A percentile compares a stretch with the other conserved stretches of the same genome.
Conservation (phyloP, 53 echinoderm and acorn worm genomes). For the Mesocentrotus franciscanus region DNA sequence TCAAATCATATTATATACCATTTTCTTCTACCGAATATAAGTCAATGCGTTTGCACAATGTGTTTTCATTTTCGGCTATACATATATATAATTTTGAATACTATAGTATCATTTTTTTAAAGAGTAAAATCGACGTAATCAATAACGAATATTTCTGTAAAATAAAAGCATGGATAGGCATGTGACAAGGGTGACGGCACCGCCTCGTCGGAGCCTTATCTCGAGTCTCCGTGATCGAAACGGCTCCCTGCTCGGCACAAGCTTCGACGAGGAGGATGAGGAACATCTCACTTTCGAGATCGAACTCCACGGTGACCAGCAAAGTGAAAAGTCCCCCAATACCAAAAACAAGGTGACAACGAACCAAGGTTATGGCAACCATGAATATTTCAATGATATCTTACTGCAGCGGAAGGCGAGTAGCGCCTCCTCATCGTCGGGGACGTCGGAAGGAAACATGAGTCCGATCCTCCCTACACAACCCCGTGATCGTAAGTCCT, state of each 20-base stretch:
- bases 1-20: neutral
- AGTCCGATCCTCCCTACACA: slow-evolving; percentile 19
- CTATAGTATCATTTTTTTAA: neutral
- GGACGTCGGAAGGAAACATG: slow-evolving; percentile 8
- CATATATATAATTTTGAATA: neutral
- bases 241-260: slow-evolving; percentile 50
- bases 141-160: neutral
- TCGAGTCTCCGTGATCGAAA: slow-evolving; percentile 11
- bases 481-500: slow-evolving; percentile 25
- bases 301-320: slow-evolving; percentile 37
- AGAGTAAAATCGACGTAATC: neutral
- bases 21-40: no score
- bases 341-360: neutral
- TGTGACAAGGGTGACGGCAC: neutral
- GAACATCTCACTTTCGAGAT: slow-evolving; percentile 52
- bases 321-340: neutral
- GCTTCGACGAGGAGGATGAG: slow-evolving; percentile 47
- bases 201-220: slow-evolving; percentile 21
- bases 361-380: slow-evolving; percentile 4
- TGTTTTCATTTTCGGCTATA: no score
- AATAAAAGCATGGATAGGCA: neutral
- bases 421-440: neutral
- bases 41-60: no score
- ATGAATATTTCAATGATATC: slow-evolving; percentile 14
- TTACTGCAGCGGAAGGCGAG: slow-evolving; percentile 8